Percentiles rank a stretch among this genome's conserved stretches.
phyloP scores from a whole-genome alignment of 2,113 vertebrate genomes.

The Tragelaphus imberbis region DNA sequence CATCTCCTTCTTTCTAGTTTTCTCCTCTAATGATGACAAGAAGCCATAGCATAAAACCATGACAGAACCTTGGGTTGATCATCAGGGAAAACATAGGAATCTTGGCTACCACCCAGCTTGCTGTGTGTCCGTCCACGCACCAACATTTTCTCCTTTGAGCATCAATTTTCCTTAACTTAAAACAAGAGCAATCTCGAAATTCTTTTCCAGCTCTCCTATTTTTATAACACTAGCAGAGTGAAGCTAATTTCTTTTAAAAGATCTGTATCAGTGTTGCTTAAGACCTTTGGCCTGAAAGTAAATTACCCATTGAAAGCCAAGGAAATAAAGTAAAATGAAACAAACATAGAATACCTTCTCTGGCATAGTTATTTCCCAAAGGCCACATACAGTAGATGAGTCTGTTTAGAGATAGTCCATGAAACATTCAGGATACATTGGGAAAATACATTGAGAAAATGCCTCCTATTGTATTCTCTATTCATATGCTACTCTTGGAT shows the following conservation, averaged over 20 bases:
- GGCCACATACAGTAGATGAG: rapidly evolving
- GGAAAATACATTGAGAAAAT: background rate
- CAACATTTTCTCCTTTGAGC: background rate
- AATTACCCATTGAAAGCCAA: background rate
- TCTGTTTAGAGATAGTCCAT: rapidly evolving
- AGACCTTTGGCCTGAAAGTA: background rate
- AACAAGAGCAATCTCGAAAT: background rate
- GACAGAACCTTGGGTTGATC: background rate
- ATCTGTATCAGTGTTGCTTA: background rate
- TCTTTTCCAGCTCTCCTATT: background rate
- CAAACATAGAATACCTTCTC: background rate
- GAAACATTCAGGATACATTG: background rate
- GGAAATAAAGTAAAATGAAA: background rate
- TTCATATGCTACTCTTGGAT: rapidly evolving
- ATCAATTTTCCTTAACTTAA: background rate
- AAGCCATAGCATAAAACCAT: background rate
- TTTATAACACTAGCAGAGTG: background rate
- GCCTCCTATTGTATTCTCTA: rapidly evolving
- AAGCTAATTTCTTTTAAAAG: background rate
- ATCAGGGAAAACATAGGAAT: rapidly evolving
- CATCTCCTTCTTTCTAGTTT: background rate
- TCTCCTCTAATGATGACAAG: background rate
- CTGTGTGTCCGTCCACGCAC: background rate
- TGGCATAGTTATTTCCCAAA: rapidly evolving
- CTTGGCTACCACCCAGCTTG: background rate